Conservation (phyloP, 2,113 vertebrate genomes). For the Oncorhynchus tshawytscha region DNA sequence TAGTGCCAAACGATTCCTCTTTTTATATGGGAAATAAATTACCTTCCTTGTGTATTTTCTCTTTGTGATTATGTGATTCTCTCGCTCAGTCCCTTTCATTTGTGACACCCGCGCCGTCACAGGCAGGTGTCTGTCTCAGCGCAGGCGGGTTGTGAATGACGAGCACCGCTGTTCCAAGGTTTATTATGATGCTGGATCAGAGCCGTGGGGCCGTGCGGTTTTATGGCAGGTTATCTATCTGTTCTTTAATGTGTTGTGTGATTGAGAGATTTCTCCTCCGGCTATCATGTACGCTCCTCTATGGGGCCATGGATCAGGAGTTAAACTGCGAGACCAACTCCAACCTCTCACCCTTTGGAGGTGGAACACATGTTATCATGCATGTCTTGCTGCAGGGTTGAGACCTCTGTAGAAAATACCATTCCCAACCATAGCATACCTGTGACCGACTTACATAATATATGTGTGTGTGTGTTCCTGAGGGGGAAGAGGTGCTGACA, state of each 20-base stretch:
- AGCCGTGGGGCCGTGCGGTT: conserved; percentile 56
- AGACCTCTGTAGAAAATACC: no score
- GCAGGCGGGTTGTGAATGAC: conserved; percentile 51
- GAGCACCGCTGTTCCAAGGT: conserved; percentile 66
- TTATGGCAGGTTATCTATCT: conserved; percentile 52
- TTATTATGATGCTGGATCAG: conserved; percentile 72
- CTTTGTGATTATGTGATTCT: conserved; percentile 24
- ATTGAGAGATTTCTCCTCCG: neutral
- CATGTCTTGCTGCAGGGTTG: neutral
- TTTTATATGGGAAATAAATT: conserved; percentile 68
- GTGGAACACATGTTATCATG: neutral
- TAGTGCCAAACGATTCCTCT: conserved; percentile 56
- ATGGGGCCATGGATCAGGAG: neutral
- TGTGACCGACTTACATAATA: no score
- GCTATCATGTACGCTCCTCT: conserved; percentile 35
- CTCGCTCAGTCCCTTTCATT: conserved; percentile 65
- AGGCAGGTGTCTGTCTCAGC: conserved; percentile 64
- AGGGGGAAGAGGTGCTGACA: no score
- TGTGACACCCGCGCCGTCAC: conserved; percentile 60
- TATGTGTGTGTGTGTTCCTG: no score
- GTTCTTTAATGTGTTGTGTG: conserved; percentile 29
- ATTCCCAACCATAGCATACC: no score
- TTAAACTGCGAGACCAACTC: neutral
- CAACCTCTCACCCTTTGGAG: neutral
- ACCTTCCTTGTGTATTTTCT: conserved; percentile 58